A percentile compares a stretch with the other conserved stretches of the same genome.
Evolutionary conservation across 1,140 invertebrate species (phyloP).

Genomic region (Drosophila pruinosa): DNA sequence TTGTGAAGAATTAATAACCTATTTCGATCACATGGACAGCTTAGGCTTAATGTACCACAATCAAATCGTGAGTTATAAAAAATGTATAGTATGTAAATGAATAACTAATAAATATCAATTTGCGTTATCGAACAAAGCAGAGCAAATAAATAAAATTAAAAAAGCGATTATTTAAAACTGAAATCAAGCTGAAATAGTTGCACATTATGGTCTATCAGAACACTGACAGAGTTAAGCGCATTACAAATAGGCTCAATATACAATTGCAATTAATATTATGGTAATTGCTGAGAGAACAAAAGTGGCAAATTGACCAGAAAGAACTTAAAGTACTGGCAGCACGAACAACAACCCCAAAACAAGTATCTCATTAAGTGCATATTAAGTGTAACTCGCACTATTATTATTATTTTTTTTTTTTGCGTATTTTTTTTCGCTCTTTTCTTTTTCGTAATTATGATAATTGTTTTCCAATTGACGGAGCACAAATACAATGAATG

Average conservation of each 20-base stretch:
- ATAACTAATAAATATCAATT: slow-evolving; percentile 18
- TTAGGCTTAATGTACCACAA: neutral
- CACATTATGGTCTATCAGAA: neutral
- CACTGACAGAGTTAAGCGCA: slow-evolving; percentile 29
- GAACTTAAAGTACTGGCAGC: neutral
- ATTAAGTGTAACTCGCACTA: slow-evolving; percentile 3
- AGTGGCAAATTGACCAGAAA: neutral
- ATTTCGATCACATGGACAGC: neutral
- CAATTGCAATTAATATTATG: slow-evolving; percentile 41
- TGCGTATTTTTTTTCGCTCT: neutral
- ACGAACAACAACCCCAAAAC: neutral
- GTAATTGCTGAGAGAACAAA: slow-evolving; percentile 11
- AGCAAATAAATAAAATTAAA: neutral
- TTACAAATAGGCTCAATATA: slow-evolving; percentile 20
- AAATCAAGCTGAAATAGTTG: slow-evolving; percentile 27
- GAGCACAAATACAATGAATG: slow-evolving; percentile 36
- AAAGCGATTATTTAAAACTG: slow-evolving; percentile 43
- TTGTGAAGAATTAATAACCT: neutral
- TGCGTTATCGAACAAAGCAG: neutral
- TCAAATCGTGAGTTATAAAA: neutral
- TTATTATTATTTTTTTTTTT: neutral
- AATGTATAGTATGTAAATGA: slow-evolving; percentile 1
- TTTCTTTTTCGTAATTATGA: slow-evolving; percentile 37
- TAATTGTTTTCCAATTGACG: slow-evolving; percentile 57
- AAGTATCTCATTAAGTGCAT: slow-evolving; percentile 2